These are phyloP conservation scores for Steromphala cineraria DNA, from an alignment of 2,888 invertebrate species.

Conservation along the genomic window DNA sequence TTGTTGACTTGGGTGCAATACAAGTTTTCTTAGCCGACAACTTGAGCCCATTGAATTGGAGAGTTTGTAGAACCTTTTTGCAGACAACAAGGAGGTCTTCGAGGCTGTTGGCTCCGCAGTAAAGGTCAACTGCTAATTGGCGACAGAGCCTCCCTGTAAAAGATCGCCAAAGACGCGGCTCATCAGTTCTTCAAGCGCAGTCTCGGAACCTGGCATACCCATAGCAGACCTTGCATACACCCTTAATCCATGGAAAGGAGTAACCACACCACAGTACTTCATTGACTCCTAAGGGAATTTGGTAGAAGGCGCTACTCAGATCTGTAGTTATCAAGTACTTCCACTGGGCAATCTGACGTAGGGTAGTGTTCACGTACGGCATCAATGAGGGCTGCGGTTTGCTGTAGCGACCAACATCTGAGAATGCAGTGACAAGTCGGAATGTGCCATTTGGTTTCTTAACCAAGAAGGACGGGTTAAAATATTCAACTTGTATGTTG, in stretches of 20 bases:
- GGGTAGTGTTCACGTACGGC: slow-evolving; percentile 37
- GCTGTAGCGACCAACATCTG: slow-evolving; percentile 45
- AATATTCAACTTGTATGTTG: background rate
- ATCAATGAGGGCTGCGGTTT: slow-evolving; percentile 45
- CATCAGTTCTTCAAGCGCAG: slow-evolving; percentile 36
- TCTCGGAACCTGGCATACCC: no score
- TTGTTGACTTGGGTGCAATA: slow-evolving; percentile 15
- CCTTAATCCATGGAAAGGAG: slow-evolving; percentile 43
- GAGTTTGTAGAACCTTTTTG: slow-evolving; percentile 32
- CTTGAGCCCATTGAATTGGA: slow-evolving; percentile 17
- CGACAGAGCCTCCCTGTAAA: slow-evolving; percentile 34
- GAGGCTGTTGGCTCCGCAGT: slow-evolving; percentile 43
- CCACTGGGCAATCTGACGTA: slow-evolving; percentile 42
- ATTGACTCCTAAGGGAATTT: slow-evolving; percentile 39
- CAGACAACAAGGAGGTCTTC: slow-evolving; percentile 34
- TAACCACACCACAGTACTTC: no score
- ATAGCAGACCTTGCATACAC: slow-evolving; percentile 42
- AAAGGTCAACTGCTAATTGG: slow-evolving; percentile 45
- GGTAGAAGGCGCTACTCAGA: slow-evolving; percentile 45
- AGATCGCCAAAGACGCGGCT: slow-evolving; percentile 41
- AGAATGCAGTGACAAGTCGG: slow-evolving; percentile 35
- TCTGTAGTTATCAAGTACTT: slow-evolving; percentile 46
- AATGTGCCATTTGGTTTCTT: background rate
- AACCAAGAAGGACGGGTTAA: background rate
- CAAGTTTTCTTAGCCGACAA: slow-evolving; percentile 37